phyloP scores from a whole-genome alignment of 1,140 invertebrate genomes.

The Saccostrea echinata region DNA sequence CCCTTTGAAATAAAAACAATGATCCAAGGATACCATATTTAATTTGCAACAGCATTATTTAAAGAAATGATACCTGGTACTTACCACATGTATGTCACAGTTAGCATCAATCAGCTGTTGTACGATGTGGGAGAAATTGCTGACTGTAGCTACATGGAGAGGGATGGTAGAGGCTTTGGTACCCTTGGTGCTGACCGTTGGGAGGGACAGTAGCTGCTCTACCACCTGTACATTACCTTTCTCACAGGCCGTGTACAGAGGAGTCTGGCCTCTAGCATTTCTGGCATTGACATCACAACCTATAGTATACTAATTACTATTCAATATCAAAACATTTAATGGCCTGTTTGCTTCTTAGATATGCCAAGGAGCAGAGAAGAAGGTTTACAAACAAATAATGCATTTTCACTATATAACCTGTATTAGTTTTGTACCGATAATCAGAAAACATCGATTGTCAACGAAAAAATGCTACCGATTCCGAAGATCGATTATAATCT shows the following conservation, averaged over 20 bases:
- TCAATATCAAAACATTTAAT: too few species aligned
- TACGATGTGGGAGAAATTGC: conserved; percentile 68
- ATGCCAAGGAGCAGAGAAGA: too few species aligned
- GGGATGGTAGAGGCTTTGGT: conserved; percentile 64
- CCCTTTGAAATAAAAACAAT: too few species aligned
- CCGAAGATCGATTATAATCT: too few species aligned
- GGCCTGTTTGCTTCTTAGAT: too few species aligned
- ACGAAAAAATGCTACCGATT: too few species aligned
- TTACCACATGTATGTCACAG: conserved; percentile 77
- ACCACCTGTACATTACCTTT: conserved; percentile 72
- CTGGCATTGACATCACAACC: conserved; percentile 74
- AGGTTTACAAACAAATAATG: too few species aligned
- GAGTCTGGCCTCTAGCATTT: conserved; percentile 68
- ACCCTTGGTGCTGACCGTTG: conserved; percentile 59
- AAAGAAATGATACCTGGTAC: neutral
- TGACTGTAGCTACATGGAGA: conserved; percentile 71
- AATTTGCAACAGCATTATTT: neutral
- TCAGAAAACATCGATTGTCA: too few species aligned
- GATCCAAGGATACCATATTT: neutral
- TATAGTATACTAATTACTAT: conserved; percentile 41
- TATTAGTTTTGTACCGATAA: too few species aligned
- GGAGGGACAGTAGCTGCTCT: conserved; percentile 64
- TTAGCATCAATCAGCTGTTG: conserved; percentile 70
- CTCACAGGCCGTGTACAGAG: conserved; percentile 75
- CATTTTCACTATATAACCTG: too few species aligned